Evolutionary conservation across 2,797 vertebrate species (phyloP).

Genomic region (Halcyon badia): DNA sequence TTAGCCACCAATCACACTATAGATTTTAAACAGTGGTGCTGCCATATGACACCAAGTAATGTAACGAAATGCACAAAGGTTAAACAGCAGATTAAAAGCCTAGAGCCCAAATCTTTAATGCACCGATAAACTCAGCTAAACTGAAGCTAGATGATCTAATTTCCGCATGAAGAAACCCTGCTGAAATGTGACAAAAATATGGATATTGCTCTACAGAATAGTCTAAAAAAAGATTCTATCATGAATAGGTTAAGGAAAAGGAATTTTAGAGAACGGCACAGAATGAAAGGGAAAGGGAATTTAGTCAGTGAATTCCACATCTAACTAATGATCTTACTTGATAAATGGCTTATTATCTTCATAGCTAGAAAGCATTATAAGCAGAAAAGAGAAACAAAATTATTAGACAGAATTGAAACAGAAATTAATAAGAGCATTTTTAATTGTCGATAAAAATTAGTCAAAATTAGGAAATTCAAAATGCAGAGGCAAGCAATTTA

Average conservation of each 20-base stretch:
- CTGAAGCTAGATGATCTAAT: constrained; percentile 76
- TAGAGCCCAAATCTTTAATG: constrained; percentile 73
- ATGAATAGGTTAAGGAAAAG: constrained; percentile 82
- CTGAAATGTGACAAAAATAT: constrained; percentile 81
- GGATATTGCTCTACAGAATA: constrained; percentile 77
- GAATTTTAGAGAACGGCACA: constrained; percentile 80
- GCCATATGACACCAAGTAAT: constrained; percentile 74
- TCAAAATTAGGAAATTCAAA: constrained; percentile 85
- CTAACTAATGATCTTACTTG: constrained; percentile 99
- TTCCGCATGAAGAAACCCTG: constrained; percentile 75
- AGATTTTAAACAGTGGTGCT: constrained; percentile 72
- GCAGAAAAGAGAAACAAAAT: constrained; percentile 99
- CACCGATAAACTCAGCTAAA: constrained; percentile 75
- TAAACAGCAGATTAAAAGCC: constrained; percentile 83
- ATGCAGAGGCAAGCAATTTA: constrained; percentile 85
- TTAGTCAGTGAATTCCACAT: constrained; percentile 88
- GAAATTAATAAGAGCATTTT: constrained; percentile 86
- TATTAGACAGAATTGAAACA: constrained; percentile 93
- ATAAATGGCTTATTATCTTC: constrained; percentile 99
- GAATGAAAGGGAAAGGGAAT: constrained; percentile 82
- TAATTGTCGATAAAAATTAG: constrained; percentile 82
- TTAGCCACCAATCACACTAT: constrained; percentile 72
- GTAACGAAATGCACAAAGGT: constrained; percentile 79
- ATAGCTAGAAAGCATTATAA: constrained; percentile 99
- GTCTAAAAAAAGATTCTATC: constrained; percentile 78